Conservation (phyloP, 2,797 vertebrate species). For the Carduelis carduelis region DNA sequence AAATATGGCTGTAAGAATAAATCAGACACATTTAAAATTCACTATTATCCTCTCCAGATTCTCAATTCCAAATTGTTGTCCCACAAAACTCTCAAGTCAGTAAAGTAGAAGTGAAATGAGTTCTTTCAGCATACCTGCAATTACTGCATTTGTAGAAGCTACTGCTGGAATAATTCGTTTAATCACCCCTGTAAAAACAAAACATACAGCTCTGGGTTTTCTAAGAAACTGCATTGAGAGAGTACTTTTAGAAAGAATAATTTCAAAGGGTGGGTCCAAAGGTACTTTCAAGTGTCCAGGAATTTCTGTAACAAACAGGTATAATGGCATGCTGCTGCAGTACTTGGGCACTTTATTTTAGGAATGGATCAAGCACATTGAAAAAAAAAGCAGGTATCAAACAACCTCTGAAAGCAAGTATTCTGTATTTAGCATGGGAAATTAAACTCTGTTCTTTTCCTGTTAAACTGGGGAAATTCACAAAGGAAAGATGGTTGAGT, state of each 20-base stretch:
- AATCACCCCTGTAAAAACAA: slow-evolving; percentile 82
- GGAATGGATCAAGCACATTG: neutral
- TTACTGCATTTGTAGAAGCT: slow-evolving; percentile 93
- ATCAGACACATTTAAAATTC: neutral
- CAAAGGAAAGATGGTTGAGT: neutral
- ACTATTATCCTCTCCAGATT: neutral
- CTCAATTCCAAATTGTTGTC: neutral
- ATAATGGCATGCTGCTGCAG: neutral
- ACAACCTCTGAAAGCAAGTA: neutral
- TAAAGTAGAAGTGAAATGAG: neutral
- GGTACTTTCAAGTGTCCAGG: neutral
- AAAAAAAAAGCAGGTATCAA: neutral
- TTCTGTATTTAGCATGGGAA: neutral
- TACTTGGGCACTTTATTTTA: neutral
- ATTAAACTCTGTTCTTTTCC: neutral
- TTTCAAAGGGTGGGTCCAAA: neutral
- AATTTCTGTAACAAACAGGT: neutral
- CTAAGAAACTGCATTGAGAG: neutral
- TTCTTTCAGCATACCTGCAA: slow-evolving; percentile 83
- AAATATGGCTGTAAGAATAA: neutral
- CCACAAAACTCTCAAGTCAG: neutral
- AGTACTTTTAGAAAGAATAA: neutral
- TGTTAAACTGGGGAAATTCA: neutral
- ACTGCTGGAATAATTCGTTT: slow-evolving; percentile 94
- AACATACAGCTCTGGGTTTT: neutral